Evolutionary conservation across 2,888 invertebrate species (phyloP).

Genomic region (Theretra japonica): DNA sequence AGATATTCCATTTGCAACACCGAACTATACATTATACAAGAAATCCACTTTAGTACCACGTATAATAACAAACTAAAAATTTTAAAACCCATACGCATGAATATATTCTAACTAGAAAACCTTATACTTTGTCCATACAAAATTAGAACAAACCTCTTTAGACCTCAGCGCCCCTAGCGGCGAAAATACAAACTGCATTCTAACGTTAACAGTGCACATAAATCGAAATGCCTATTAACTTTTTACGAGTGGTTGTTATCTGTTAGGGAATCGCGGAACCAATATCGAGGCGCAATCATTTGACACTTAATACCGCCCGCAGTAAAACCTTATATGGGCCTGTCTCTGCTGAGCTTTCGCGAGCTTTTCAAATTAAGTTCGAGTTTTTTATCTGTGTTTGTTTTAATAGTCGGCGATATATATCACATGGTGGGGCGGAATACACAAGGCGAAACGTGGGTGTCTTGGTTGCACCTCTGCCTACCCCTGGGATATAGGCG

Average conservation of each 20-base stretch:
- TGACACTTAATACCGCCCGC: slow-evolving; percentile 45
- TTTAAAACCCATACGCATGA: too few species aligned
- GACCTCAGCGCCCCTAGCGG: slow-evolving; percentile 14
- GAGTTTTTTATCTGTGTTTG: neutral
- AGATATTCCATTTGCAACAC: too few species aligned
- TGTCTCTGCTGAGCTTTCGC: slow-evolving; percentile 15
- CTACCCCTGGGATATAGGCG: too few species aligned
- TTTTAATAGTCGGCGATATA: too few species aligned
- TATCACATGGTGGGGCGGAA: too few species aligned
- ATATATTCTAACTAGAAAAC: neutral
- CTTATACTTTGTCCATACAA: neutral
- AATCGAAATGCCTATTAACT: slow-evolving; percentile 53
- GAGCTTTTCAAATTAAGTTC: neutral
- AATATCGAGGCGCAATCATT: slow-evolving; percentile 46
- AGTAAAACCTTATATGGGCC: slow-evolving; percentile 36
- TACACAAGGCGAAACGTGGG: too few species aligned
- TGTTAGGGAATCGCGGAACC: slow-evolving; percentile 35
- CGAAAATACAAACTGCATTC: slow-evolving; percentile 50
- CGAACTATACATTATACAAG: too few species aligned
- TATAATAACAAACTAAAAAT: too few species aligned
- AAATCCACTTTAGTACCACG: too few species aligned
- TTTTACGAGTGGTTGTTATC: slow-evolving; percentile 51
- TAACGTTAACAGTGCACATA: slow-evolving; percentile 45
- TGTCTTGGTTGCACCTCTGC: too few species aligned
- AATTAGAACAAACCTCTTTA: neutral